A percentile compares a stretch with the other conserved stretches of the same genome.
Conservation (phyloP, 2,888 invertebrate species). For the Crepidodera aurea region DNA sequence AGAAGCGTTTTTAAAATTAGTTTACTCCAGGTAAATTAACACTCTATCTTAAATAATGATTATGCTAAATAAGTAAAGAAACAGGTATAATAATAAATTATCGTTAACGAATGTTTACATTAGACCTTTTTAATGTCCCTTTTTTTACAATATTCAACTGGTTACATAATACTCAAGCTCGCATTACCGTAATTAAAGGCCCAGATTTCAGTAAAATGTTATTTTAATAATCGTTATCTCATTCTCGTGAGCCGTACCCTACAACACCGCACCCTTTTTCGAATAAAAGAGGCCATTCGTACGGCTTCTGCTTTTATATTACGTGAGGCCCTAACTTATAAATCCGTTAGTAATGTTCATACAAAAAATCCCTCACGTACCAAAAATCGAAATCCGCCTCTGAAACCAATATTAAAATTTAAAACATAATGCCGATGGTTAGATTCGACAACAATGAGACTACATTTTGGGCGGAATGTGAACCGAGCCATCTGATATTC, state of each 20-base stretch:
- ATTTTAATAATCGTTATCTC: constrained; percentile 41
- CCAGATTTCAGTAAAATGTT: constrained; percentile 36
- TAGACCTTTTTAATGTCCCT: constrained; percentile 20
- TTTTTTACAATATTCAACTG: constrained; percentile 30
- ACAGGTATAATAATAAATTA: constrained; percentile 5
- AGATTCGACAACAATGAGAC: constrained; percentile 34
- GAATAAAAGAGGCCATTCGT: constrained; percentile 38
- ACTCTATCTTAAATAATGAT: neutral
- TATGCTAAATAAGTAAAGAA: constrained; percentile 3
- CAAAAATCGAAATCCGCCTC: constrained; percentile 20
- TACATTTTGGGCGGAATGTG: constrained; percentile 19
- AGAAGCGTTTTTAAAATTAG: neutral
- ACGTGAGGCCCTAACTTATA: constrained; percentile 14
- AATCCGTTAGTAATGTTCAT: constrained; percentile 11
- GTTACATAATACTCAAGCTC: constrained; percentile 29
- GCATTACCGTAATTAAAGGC: constrained; percentile 37
- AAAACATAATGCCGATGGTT: constrained; percentile 37
- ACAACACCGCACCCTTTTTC: constrained; percentile 34
- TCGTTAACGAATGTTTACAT: constrained; percentile 19
- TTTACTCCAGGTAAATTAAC: neutral
- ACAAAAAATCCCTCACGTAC: constrained; percentile 22
- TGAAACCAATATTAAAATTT: constrained; percentile 34
- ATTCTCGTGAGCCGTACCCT: constrained; percentile 35
- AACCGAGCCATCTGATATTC: constrained; percentile 26
- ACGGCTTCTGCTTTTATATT: constrained; percentile 31